phyloP scores from a whole-genome alignment of 2,797 vertebrate genomes.

The Semaprochilodus insignis region DNA sequence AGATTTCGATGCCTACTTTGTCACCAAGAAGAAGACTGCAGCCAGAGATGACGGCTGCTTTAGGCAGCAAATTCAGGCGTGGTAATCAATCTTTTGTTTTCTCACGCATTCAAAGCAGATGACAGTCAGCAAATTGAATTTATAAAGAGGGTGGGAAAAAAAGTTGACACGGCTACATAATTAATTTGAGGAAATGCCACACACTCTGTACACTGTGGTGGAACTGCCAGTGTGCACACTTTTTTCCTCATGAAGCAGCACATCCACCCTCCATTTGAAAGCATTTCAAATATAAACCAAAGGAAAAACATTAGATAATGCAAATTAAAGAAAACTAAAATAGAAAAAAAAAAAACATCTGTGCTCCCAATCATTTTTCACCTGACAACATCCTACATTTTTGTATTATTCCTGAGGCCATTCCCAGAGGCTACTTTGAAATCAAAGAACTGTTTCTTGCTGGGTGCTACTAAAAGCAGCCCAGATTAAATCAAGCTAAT shows the following conservation, averaged over 20 bases:
- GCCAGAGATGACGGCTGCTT: constrained; percentile 64
- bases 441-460: constrained; percentile 77
- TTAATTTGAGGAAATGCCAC: constrained; percentile 71
- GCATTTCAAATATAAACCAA: constrained; percentile 60
- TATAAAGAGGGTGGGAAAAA: constrained; percentile 62
- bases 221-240: constrained; percentile 47
- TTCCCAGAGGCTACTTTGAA: constrained; percentile 78
- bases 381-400: constrained; percentile 64
- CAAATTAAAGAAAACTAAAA: constrained; percentile 68
- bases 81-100: constrained; percentile 76
- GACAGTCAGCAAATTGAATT: constrained; percentile 72
- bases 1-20: constrained; percentile 53
- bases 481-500: constrained; percentile 84
- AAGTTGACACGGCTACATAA: constrained; percentile 64
- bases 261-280: constrained; percentile 52
- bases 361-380: constrained; percentile 67
- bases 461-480: constrained; percentile 78
- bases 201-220: constrained; percentile 53
- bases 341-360: constrained; percentile 63
- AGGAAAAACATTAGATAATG: constrained; percentile 65
- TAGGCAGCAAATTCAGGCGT: constrained; percentile 63
- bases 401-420: constrained; percentile 72
- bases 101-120: constrained; percentile 65
- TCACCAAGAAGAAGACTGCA: constrained; percentile 55
- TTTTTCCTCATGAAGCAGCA: constrained; percentile 54